Base-by-base conservation (phyloP, 2,888 invertebrate genomes). In the Brachylomia viminalis region DNA sequence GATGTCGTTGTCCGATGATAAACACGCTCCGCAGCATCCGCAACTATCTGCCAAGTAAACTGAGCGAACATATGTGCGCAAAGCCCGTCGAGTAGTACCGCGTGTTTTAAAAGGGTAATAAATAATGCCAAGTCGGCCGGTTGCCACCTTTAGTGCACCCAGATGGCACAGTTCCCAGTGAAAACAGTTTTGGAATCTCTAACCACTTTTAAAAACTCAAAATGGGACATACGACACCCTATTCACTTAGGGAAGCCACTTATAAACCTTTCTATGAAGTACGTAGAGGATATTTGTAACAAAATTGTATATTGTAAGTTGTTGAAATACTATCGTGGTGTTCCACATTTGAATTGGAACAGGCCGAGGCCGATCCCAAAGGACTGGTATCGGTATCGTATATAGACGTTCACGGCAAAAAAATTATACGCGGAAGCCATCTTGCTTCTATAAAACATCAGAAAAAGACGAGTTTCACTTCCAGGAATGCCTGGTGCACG, bases 81-180 rank as follows among this genome's bases (percentile, higher is more conserved):
- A 86, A 90, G 90, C 86, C 85, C 88, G 86, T 72, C 77, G 84
- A 86, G 80, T 77, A 80, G 76, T 72, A 83, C 84, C 79, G 82
- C 83, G 79, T 88, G 90, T 91, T 92, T 92, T 79, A 91, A 93
- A 93, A 93, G 87, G 90, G 89, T 86, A 91, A 92, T 93, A 93
- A 93, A 92, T 92, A 91, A 91, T 81, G 77, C 79, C 85, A 93
- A 92, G 87, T 92, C 92, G 90, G 92, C 90, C 91, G 91, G 87
- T 89, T 92, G 94, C 93, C 93, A 93, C 92, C 92, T 94, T 91
- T 91, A 92, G 88, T 91, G 91, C 91, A 92, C 88, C 87, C 92
- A 93, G 87, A 94, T 95, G 95, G 93, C 94, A 93, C 92, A 91
- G 92, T 93, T 95, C 92, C 92, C 92, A 93, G 92, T 92, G 92